phyloP scores from a whole-genome alignment of 2,113 vertebrate species.

The Ellobius talpinus region DNA sequence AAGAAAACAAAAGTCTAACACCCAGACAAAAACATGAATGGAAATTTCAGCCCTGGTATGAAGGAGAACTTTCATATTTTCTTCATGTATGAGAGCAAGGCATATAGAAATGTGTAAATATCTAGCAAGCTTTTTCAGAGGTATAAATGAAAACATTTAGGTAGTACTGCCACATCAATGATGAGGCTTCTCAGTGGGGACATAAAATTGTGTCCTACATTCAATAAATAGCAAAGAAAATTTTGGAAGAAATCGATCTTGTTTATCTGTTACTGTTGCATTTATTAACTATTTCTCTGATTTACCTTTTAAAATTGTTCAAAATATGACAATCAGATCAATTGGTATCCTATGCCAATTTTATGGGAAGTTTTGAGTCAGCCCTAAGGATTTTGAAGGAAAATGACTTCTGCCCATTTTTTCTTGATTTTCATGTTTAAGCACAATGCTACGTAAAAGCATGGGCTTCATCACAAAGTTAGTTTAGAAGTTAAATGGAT shows the following conservation, averaged over 20 bases:
- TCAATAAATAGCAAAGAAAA: conserved; percentile 40
- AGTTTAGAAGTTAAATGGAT: not conserved
- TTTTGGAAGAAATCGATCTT: not conserved
- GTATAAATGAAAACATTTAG: not conserved
- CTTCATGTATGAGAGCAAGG: not conserved
- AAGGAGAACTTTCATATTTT: not conserved
- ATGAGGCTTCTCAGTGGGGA: not conserved
- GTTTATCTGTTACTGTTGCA: not conserved
- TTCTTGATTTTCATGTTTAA: not conserved
- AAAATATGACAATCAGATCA: not conserved
- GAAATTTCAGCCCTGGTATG: not conserved
- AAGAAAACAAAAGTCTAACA: not conserved
- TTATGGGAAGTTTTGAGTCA: not conserved
- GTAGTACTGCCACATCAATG: not conserved
- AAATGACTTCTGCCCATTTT: conserved; percentile 14
- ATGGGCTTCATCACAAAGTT: not conserved
- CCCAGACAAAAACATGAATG: not conserved
- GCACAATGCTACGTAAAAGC: not conserved
- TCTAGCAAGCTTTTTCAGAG: not conserved
- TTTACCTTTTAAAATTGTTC: not conserved
- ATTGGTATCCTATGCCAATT: not conserved
- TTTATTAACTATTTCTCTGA: not conserved
- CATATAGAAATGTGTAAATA: not conserved
- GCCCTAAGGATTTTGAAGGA: not conserved
- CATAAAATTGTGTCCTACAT: not conserved